A percentile compares a stretch with the other conserved stretches of the same genome.
phyloP scores from a whole-genome alignment of 2,113 vertebrate genomes.

The Psettodes erumei region DNA sequence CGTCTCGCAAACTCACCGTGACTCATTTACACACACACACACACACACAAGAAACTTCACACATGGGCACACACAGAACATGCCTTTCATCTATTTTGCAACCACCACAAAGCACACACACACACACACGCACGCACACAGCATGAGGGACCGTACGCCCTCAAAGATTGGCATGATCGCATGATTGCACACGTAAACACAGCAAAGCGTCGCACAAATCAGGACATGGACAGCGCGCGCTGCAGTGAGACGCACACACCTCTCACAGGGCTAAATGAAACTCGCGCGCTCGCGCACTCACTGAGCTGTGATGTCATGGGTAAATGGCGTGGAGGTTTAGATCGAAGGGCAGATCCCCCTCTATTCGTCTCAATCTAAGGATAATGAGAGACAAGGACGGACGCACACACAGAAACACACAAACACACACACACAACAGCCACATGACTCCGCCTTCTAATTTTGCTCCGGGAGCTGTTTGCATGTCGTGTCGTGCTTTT shows the following conservation, averaged over 20 bases:
- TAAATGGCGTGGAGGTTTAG: constrained; percentile 62
- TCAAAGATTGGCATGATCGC: background rate
- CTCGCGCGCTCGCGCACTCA: background rate
- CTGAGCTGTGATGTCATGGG: constrained; percentile 49
- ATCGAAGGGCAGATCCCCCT: constrained; percentile 63
- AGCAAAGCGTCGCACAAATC: constrained; percentile 20
- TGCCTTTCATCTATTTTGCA: constrained; percentile 12
- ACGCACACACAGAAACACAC: background rate
- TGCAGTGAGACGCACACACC: constrained; percentile 13
- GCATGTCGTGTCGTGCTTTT: constrained; percentile 54
- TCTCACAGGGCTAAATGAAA: constrained; percentile 30
- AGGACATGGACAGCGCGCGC: background rate
- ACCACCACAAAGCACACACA: background rate
- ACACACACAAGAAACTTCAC: background rate
- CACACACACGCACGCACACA: background rate
- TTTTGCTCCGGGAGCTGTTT: constrained; percentile 35
- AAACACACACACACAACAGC: background rate
- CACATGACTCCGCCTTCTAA: constrained; percentile 11
- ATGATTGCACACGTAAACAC: constrained; percentile 15
- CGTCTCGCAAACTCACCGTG: no score
- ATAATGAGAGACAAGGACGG: constrained; percentile 72
- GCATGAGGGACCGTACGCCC: constrained; percentile 1
- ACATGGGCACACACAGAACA: constrained; percentile 3
- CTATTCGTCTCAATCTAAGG: constrained; percentile 74
- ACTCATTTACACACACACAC: constrained; percentile 4